Percentiles rank a stretch among this genome's conserved stretches.
Evolutionary conservation across 2,113 vertebrate genomes (phyloP).

Genomic region (Trochalopteron elliotii): DNA sequence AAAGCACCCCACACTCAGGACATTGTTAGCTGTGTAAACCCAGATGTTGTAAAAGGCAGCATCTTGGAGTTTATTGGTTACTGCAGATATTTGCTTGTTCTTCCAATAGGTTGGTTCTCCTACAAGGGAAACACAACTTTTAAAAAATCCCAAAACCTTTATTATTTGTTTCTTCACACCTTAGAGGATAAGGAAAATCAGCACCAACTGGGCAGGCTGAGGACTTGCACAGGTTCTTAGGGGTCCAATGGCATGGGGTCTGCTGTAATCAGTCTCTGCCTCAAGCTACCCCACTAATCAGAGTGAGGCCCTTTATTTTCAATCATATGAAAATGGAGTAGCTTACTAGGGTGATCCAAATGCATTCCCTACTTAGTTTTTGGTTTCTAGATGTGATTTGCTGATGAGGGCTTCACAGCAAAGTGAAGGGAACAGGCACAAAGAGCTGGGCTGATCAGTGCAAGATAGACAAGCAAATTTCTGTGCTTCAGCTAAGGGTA

Average conservation of each 20-base stretch:
- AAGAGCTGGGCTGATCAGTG: not conserved
- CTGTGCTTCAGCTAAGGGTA: not conserved
- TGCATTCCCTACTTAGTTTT: not conserved
- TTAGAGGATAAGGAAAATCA: not conserved
- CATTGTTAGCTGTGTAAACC: not conserved
- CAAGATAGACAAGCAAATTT: not conserved
- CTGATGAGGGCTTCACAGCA: not conserved
- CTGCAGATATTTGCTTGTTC: not conserved
- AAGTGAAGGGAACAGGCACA: not conserved
- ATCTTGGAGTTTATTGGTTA: not conserved
- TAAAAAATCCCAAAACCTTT: rapidly evolving
- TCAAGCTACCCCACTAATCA: not conserved
- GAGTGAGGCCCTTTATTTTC: not conserved
- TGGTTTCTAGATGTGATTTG: not conserved
- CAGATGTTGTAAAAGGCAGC: not conserved
- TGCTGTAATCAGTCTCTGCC: not conserved
- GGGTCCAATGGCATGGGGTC: not conserved
- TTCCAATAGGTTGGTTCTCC: rapidly evolving
- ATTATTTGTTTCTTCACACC: not conserved
- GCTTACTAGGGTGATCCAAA: not conserved
- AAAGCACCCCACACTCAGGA: not conserved
- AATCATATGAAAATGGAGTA: not conserved
- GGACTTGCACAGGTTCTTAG: not conserved
- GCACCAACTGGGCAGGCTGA: not conserved
- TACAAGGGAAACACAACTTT: not conserved